Percentiles rank a stretch among this genome's conserved stretches.
These are phyloP conservation scores for Notodonta dromedarius DNA, from an alignment of 2,888 invertebrate genomes.

Conservation along the genomic window DNA sequence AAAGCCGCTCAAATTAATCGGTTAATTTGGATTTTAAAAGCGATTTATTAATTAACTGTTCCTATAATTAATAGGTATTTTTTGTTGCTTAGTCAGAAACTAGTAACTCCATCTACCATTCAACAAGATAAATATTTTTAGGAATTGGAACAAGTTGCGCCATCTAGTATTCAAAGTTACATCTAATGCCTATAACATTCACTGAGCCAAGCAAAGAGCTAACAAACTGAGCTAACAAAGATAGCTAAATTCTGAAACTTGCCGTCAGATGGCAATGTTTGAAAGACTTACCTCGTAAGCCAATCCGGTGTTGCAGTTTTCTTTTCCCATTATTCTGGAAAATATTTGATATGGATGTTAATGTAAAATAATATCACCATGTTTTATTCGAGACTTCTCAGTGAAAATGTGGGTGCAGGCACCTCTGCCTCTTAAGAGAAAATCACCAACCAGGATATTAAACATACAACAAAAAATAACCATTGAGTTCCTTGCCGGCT, in stretches of 20 bases:
- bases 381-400: too few species aligned
- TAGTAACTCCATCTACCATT: background rate
- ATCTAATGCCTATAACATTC: background rate
- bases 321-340: slow-evolving; percentile 48
- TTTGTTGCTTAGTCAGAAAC: too few species aligned
- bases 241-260: background rate
- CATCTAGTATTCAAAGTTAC: background rate
- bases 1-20: too few species aligned
- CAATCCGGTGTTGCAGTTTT: slow-evolving; percentile 35
- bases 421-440: too few species aligned
- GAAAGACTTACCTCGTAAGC: slow-evolving; percentile 44
- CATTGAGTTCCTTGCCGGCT: too few species aligned
- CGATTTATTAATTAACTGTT: too few species aligned
- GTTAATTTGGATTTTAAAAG: too few species aligned
- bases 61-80: too few species aligned
- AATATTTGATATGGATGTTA: background rate
- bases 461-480: too few species aligned
- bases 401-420: too few species aligned
- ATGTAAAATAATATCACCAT: too few species aligned
- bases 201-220: background rate
- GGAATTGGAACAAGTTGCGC: background rate
- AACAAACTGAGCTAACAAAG: background rate
- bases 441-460: too few species aligned
- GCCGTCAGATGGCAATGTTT: slow-evolving; percentile 22
- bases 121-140: background rate